phyloP scores from a whole-genome alignment of 2,888 invertebrate species.

The Nipponacmea schrenckii region DNA sequence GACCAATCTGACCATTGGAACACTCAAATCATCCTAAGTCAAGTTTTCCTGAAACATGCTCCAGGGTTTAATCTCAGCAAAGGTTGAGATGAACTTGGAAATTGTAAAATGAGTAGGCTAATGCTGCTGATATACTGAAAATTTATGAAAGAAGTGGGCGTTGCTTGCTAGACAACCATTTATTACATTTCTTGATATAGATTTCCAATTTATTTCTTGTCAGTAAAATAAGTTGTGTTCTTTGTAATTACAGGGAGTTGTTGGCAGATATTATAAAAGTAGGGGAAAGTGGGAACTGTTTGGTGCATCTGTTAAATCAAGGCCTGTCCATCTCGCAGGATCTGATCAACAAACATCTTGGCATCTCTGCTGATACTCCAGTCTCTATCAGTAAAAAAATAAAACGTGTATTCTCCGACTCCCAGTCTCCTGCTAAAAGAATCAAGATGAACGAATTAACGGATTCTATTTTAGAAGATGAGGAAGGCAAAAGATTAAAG shows the following conservation, averaged over 20 bases:
- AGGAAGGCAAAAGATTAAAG: neutral
- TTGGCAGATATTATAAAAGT: slow-evolving; percentile 43
- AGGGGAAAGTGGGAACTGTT: slow-evolving; percentile 32
- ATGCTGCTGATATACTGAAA: too few species aligned
- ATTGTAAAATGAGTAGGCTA: too few species aligned
- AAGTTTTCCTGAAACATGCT: too few species aligned
- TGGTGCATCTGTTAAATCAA: slow-evolving; percentile 50
- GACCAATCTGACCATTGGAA: too few species aligned
- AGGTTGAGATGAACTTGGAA: too few species aligned
- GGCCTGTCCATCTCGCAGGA: slow-evolving; percentile 49
- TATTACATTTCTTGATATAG: too few species aligned
- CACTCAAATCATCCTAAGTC: too few species aligned
- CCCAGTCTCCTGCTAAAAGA: slow-evolving; percentile 10
- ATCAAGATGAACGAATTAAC: neutral
- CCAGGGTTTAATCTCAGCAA: too few species aligned
- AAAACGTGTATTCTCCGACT: slow-evolving; percentile 44
- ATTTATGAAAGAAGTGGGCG: too few species aligned
- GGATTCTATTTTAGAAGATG: slow-evolving; percentile 13
- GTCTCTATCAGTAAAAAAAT: slow-evolving; percentile 36
- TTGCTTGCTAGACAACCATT: too few species aligned
- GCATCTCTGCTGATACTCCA: slow-evolving; percentile 38
- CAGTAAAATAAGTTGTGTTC: too few species aligned
- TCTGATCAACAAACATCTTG: slow-evolving; percentile 41
- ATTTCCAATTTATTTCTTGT: too few species aligned
- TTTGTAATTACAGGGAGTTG: slow-evolving; percentile 34